Evolutionary conservation across 2,888 invertebrate species (phyloP).

Genomic region (Caenorhabditis sulstoni): DNA sequence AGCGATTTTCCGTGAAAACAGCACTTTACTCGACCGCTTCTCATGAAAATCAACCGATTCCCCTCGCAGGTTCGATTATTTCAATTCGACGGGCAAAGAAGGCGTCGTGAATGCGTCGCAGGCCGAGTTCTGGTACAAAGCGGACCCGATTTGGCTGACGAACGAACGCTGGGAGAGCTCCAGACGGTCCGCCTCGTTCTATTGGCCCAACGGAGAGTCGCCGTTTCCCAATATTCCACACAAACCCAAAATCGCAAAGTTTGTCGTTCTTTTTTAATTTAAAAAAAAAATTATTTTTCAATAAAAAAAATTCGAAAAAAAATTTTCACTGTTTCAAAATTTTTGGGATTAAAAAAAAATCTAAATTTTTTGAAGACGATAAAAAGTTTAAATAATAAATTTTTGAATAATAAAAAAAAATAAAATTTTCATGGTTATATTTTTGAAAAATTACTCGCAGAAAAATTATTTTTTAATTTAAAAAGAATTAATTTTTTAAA

Average conservation of each 20-base stretch:
- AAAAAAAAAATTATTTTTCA: background rate
- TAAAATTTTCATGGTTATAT: no score
- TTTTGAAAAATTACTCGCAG: no score
- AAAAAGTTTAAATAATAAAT: no score
- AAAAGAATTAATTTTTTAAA: no score
- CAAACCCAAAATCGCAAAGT: conserved; percentile 54
- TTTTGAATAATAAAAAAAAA: no score
- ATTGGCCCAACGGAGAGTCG: conserved; percentile 70
- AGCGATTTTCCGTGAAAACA: no score
- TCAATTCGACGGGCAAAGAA: conserved; percentile 60
- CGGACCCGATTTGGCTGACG: conserved; percentile 68
- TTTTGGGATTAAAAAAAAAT: no score
- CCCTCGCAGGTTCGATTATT: conserved; percentile 65
- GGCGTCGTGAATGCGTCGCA: conserved; percentile 61
- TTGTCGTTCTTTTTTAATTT: background rate
- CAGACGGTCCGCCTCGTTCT: conserved; percentile 59
- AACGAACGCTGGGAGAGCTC: conserved; percentile 60
- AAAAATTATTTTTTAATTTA: no score
- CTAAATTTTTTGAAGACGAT: no score
- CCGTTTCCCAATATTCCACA: conserved; percentile 58
- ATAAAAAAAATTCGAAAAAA: background rate
- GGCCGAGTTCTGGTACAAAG: conserved; percentile 59
- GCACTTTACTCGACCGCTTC: no score
- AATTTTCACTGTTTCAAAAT: no score
- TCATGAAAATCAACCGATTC: no score